These are phyloP conservation scores for Alsophila aescularia DNA, from an alignment of 2,888 invertebrate genomes.

Conservation along the genomic window DNA sequence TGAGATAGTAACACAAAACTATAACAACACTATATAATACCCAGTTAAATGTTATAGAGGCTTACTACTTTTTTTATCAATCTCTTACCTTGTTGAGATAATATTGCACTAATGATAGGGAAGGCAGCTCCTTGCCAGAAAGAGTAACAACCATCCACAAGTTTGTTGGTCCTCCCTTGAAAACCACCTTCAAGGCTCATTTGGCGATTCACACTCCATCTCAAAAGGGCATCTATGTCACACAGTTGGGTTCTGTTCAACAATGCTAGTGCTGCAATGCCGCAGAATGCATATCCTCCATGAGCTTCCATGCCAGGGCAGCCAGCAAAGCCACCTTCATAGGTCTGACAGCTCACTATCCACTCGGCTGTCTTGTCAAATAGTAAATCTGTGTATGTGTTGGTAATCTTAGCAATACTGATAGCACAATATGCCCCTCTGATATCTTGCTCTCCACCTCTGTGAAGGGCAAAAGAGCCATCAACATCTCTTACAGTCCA, in stretches of 20 bases:
- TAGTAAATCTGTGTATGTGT: slow-evolving; percentile 89
- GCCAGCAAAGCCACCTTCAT: slow-evolving; percentile 99
- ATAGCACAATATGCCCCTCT: slow-evolving; percentile 99
- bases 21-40: too few species aligned
- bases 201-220: slow-evolving; percentile 96
- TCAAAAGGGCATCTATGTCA: slow-evolving; percentile 89
- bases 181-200: slow-evolving; percentile 98
- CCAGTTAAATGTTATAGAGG: too few species aligned
- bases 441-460: slow-evolving; percentile 96
- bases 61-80: neutral
- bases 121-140: slow-evolving; percentile 99
- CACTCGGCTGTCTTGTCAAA: slow-evolving; percentile 95
- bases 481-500: slow-evolving; percentile 90
- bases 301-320: slow-evolving; percentile 96
- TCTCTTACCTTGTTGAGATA: slow-evolving; percentile 80
- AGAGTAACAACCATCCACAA: slow-evolving; percentile 99
- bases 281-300: slow-evolving; percentile 99
- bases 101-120: slow-evolving; percentile 92
- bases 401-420: slow-evolving; percentile 94
- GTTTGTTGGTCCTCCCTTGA: slow-evolving; percentile 98
- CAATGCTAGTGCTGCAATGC: slow-evolving; percentile 94
- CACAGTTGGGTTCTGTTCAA: slow-evolving; percentile 90
- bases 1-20: too few species aligned
- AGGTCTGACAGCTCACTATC: slow-evolving; percentile 98
- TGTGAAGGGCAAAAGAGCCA: slow-evolving; percentile 97